Conservation (phyloP, 2,888 invertebrate genomes). For the Leptinotarsa peninsularis region DNA sequence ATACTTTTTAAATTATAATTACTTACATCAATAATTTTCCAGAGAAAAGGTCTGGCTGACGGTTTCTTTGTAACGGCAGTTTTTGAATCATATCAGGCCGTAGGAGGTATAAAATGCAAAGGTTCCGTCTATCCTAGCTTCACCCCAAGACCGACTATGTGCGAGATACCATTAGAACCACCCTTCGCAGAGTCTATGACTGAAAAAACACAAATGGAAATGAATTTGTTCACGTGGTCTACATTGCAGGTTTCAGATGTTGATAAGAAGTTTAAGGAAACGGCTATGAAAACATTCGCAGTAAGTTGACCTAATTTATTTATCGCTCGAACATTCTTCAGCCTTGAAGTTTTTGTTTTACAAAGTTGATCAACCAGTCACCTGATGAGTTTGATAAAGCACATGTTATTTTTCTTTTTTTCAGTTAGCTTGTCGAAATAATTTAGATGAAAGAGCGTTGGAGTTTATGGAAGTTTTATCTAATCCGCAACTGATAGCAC, state of each 20-base stretch:
- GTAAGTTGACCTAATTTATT: slow-evolving; percentile 68
- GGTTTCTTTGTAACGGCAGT: slow-evolving; percentile 83
- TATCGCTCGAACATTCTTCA: neutral
- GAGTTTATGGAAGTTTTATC: slow-evolving; percentile 88
- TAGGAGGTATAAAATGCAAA: slow-evolving; percentile 88
- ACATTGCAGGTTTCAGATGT: slow-evolving; percentile 73
- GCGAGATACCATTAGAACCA: slow-evolving; percentile 78
- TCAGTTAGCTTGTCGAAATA: slow-evolving; percentile 85
- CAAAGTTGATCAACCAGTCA: no score
- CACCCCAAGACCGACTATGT: slow-evolving; percentile 85
- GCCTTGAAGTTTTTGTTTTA: no score
- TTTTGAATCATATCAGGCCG: slow-evolving; percentile 80
- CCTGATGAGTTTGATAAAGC: no score
- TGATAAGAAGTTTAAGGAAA: slow-evolving; percentile 79
- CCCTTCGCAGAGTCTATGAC: slow-evolving; percentile 68
- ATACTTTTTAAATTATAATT: no score
- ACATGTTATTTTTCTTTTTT: slow-evolving; percentile 37
- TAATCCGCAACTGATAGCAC: slow-evolving; percentile 80
- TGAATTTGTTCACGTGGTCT: slow-evolving; percentile 75
- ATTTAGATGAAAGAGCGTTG: slow-evolving; percentile 86
- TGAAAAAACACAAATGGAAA: slow-evolving; percentile 87
- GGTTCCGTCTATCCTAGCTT: slow-evolving; percentile 90
- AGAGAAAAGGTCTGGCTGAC: slow-evolving; percentile 77
- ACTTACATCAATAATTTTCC: slow-evolving; percentile 38
- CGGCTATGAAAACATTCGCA: slow-evolving; percentile 90